Base-by-base conservation (phyloP, 2,113 vertebrate genomes). In the Taxidea taxus region DNA sequence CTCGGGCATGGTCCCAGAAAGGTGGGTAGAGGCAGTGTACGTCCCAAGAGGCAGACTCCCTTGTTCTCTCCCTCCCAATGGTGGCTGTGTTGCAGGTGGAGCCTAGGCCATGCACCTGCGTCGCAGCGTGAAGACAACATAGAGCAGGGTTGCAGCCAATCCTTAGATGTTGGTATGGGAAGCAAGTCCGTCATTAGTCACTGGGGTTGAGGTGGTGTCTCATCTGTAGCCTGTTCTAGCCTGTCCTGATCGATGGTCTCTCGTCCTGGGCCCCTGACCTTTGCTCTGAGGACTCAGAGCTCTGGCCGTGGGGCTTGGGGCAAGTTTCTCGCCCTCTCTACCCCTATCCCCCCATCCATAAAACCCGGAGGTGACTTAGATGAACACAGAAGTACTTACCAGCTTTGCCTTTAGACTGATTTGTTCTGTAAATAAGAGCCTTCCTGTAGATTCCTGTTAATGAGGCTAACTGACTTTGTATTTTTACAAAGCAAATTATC, bases 401-500 rank as follows among this genome's bases (percentile, higher is more conserved):
- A 58, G 42, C n/a, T 64, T 75, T 75, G 51, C 68, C 49, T 89
- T 89, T 25, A 84, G 23, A 60, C 58, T 64, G 6, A 82, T 91
- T 37, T 80, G 21, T 85, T 75, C 39, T 47, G 39, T n/a, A 60
- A 44, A 44, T 27, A 68, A 16, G 78, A 66, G 23, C 56, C 74
- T 81, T 85, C 64, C 44, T 89, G 39, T 51, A 56, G 74, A 82
- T 51, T 91, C 56, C 51, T 83, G 44, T 74, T 93, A 90, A 77
- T 11, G 74, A 90, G 60, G 44, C 37, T 54, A 85, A 18, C 81
- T 87, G 42, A 86, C 27, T 95, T 87, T 84, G 87, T 56, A 37
- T 70, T 95, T 90, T 84, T 77, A 92, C 74, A 68, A 81, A 96
- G 81, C 88, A 84, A 94, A 58, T 83, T 21, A 70, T 66, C 34